phyloP scores from a whole-genome alignment of 2,888 invertebrate species.

The Escarpia spicata region DNA sequence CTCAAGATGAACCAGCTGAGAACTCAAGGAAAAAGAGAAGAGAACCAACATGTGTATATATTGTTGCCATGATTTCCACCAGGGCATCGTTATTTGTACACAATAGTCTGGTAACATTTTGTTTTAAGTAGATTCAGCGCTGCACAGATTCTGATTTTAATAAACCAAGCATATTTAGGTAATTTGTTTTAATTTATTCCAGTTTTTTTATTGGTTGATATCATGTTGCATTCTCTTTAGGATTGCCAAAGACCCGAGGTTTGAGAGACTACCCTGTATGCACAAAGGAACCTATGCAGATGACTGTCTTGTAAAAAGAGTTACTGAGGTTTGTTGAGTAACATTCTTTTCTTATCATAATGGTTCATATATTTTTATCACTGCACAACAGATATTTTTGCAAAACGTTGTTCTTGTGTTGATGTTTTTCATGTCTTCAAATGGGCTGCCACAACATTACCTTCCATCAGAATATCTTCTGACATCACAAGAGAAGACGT shows the following conservation, averaged over 20 bases:
- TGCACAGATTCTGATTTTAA: not conserved
- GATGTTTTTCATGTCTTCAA: not conserved
- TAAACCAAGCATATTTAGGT: not conserved
- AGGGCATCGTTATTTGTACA: not conserved
- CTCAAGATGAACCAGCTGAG: too few relatives aligned
- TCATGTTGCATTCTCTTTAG: slow-evolving; percentile 51
- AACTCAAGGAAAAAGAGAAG: too few relatives aligned
- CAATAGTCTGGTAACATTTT: not conserved
- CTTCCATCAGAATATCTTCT: not conserved
- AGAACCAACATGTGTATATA: too few relatives aligned
- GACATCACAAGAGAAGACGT: not conserved
- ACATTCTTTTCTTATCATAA: not conserved
- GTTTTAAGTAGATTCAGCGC: not conserved
- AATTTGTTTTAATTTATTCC: not conserved
- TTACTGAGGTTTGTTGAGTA: slow-evolving; percentile 76
- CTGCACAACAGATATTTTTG: not conserved
- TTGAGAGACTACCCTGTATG: slow-evolving; percentile 90
- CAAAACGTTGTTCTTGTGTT: not conserved
- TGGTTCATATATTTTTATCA: not conserved
- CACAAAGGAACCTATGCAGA: slow-evolving; percentile 99
- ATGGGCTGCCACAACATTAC: not conserved
- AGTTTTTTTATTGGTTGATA: not conserved
- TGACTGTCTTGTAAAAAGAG: slow-evolving; percentile 95
- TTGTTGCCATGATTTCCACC: too few relatives aligned
- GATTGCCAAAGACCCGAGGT: slow-evolving; percentile 92